These are phyloP conservation scores for Athrips mouffetella DNA, from an alignment of 2,888 invertebrate species.

Conservation along the genomic window DNA sequence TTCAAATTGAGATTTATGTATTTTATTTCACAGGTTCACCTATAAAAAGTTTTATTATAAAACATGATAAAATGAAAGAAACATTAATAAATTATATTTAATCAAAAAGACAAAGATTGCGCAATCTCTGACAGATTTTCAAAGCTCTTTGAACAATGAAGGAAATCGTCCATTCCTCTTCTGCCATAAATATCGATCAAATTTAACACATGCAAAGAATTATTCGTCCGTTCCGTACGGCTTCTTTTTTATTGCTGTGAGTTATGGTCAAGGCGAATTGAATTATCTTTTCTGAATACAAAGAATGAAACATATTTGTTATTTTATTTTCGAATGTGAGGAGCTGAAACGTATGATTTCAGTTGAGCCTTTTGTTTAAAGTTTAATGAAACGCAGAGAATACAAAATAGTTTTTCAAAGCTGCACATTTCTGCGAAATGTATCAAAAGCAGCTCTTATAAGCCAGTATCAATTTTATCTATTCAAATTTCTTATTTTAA, in stretches of 20 bases:
- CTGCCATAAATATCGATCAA: constrained; percentile 11
- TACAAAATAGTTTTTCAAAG: too few relatives aligned
- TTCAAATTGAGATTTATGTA: too few relatives aligned
- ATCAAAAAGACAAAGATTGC: neutral
- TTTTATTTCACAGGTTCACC: too few relatives aligned
- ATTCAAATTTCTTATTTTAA: too few relatives aligned
- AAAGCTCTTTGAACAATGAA: neutral
- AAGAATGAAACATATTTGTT: neutral
- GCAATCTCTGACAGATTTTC: neutral
- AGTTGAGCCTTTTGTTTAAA: too few relatives aligned
- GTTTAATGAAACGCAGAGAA: too few relatives aligned
- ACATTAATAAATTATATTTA: neutral
- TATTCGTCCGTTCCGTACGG: constrained; percentile 22
- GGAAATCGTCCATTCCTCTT: neutral
- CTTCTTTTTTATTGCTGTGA: constrained; percentile 26
- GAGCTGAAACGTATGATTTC: too few relatives aligned
- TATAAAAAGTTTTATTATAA: too few relatives aligned
- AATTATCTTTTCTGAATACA: constrained; percentile 23
- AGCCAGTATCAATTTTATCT: too few relatives aligned
- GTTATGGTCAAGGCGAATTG: constrained; percentile 26
- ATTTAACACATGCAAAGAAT: constrained; percentile 23
- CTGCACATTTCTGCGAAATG: too few relatives aligned
- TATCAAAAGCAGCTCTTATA: too few relatives aligned
- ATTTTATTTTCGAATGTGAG: constrained; percentile 13
- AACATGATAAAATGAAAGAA: neutral